Evolutionary conservation across 2,888 invertebrate genomes (phyloP).

Genomic region (Andrena flavipes): DNA sequence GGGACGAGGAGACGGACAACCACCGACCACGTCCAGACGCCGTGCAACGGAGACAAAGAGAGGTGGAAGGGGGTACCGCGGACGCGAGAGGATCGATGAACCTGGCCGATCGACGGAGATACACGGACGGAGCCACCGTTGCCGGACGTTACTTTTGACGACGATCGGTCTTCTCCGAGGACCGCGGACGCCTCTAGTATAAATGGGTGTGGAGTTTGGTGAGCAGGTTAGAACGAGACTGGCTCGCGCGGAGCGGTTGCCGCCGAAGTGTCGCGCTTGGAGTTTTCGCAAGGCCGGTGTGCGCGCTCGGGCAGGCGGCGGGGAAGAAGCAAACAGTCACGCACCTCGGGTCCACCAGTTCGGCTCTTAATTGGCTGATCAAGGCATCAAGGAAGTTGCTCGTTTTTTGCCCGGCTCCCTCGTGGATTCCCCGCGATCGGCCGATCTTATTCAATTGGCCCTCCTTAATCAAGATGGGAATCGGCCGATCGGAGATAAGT

Average conservation of each 20-base stretch:
- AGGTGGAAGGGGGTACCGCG: conserved; percentile 20
- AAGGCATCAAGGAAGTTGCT: conserved; percentile 61
- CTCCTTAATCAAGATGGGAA: conserved; percentile 63
- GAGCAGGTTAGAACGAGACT: too few relatives aligned
- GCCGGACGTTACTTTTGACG: background rate
- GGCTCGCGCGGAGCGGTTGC: background rate
- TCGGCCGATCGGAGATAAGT: conserved; percentile 61
- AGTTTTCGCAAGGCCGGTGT: too few relatives aligned
- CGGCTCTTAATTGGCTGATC: conserved; percentile 69
- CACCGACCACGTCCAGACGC: background rate
- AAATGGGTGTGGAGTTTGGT: too few relatives aligned
- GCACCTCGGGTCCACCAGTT: conserved; percentile 28
- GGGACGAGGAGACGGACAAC: conserved; percentile 17
- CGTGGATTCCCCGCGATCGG: conserved; percentile 67
- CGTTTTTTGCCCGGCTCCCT: conserved; percentile 58
- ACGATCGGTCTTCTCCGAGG: background rate
- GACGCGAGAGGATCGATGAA: conserved; percentile 38
- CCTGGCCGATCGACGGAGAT: conserved; percentile 26
- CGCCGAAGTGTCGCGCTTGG: background rate
- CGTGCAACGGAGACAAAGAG: background rate
- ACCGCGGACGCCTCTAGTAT: background rate
- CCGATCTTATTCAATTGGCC: conserved; percentile 68
- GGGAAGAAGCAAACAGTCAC: conserved; percentile 26
- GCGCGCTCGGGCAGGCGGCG: background rate
- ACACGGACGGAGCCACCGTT: conserved; percentile 19